These are phyloP conservation scores for Panurus biarmicus DNA, from an alignment of 2,113 vertebrate species.

Conservation along the genomic window DNA sequence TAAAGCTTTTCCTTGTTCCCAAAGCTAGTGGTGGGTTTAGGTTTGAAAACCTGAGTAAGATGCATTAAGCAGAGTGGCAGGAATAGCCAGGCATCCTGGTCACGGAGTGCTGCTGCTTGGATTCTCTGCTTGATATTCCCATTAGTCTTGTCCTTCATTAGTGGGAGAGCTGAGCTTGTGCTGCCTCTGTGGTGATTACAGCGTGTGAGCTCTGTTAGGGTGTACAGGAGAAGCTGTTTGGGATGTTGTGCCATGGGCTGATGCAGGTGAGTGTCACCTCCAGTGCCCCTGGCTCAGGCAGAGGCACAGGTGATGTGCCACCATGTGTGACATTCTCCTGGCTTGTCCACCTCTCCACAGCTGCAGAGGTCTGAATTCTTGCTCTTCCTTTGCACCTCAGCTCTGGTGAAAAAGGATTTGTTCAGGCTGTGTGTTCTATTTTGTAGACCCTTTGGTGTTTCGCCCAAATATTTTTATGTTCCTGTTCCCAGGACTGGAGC, in stretches of 20 bases:
- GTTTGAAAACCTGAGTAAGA: neutral
- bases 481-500: neutral
- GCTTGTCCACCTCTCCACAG: rapidly evolving
- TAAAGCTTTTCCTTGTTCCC: neutral
- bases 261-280: neutral
- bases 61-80: neutral
- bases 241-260: neutral
- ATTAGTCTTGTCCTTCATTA: neutral
- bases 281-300: neutral
- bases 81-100: neutral
- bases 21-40: neutral
- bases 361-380: neutral
- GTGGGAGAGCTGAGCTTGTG: neutral
- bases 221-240: neutral
- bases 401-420: neutral
- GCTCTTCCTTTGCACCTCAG: neutral
- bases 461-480: neutral
- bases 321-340: rapidly evolving
- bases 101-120: neutral
- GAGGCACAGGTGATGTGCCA: rapidly evolving
- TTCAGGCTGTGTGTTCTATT: neutral
- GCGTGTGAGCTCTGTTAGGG: neutral
- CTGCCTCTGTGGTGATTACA: neutral
- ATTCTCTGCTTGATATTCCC: neutral
- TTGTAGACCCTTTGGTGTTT: neutral